phyloP scores from a whole-genome alignment of 2,888 invertebrate species.

The Neocrepidodera transversa region DNA sequence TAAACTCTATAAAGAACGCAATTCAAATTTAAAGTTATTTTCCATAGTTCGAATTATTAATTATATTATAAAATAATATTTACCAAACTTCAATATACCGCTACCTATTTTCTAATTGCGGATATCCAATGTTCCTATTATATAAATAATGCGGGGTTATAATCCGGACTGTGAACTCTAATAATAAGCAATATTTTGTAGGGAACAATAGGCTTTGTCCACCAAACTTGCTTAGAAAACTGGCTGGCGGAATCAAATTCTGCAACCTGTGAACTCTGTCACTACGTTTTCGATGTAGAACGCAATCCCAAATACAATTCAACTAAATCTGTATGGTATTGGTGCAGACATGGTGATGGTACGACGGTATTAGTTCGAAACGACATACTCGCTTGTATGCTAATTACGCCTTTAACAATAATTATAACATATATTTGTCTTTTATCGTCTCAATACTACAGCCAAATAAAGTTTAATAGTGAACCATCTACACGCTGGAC shows the following conservation, averaged over 20 bases:
- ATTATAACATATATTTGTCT: slow-evolving; percentile 63
- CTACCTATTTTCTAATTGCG: too few species aligned
- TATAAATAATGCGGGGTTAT: slow-evolving; percentile 12
- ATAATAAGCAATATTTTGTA: slow-evolving; percentile 50
- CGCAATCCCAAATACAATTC: slow-evolving; percentile 69
- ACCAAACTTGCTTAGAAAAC: slow-evolving; percentile 75
- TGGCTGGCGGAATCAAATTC: slow-evolving; percentile 79
- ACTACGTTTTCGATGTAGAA: slow-evolving; percentile 69
- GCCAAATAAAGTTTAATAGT: slow-evolving; percentile 59
- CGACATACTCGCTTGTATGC: slow-evolving; percentile 65
- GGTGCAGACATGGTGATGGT: slow-evolving; percentile 61
- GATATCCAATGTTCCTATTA: too few species aligned
- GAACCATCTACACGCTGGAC: slow-evolving; percentile 63
- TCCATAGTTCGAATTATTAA: too few species aligned
- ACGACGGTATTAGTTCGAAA: slow-evolving; percentile 52
- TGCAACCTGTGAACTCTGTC: slow-evolving; percentile 76
- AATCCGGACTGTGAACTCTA: neutral
- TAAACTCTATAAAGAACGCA: too few species aligned
- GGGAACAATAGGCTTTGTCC: slow-evolving; percentile 77
- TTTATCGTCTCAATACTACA: slow-evolving; percentile 63
- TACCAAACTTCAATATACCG: too few species aligned
- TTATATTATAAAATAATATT: too few species aligned
- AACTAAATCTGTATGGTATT: slow-evolving; percentile 65
- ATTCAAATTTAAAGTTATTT: too few species aligned
- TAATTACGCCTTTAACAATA: slow-evolving; percentile 67